phyloP scores from a whole-genome alignment of 2,888 invertebrate genomes.

The Tenthredo amoena region DNA sequence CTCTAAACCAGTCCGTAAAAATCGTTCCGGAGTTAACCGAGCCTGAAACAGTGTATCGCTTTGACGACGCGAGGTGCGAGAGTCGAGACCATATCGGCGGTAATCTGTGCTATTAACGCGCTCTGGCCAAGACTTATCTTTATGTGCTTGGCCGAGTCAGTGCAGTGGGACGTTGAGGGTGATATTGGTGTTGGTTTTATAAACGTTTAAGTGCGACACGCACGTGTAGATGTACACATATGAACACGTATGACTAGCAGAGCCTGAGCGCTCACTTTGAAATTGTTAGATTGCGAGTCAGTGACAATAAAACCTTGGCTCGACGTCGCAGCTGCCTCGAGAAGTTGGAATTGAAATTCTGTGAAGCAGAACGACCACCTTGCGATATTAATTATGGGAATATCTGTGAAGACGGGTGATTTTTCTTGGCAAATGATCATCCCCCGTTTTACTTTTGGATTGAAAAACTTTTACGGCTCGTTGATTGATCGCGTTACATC shows the following conservation, averaged over 20 bases:
- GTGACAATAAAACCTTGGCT: conserved; percentile 20
- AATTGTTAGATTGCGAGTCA: conserved; percentile 15
- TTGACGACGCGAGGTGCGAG: conserved; percentile 38
- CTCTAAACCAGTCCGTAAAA: background rate
- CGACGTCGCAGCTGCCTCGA: conserved; percentile 22
- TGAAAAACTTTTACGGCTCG: background rate
- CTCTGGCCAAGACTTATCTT: conserved; percentile 49
- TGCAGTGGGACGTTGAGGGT: conserved; percentile 28
- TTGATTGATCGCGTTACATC: background rate
- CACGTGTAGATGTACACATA: background rate
- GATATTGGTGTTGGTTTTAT: background rate
- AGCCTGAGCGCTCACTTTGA: conserved; percentile 18
- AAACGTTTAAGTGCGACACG: background rate
- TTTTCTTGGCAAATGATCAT: background rate
- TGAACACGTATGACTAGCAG: background rate
- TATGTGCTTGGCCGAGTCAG: conserved; percentile 35
- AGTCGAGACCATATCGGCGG: conserved; percentile 46
- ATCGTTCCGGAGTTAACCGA: background rate
- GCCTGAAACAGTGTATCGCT: conserved; percentile 44
- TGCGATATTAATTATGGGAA: background rate
- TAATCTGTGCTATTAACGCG: conserved; percentile 51
- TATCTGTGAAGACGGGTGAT: background rate
- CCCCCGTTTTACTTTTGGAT: background rate
- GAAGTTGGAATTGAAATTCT: conserved; percentile 21
- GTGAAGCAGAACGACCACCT: background rate